Percentiles rank a stretch among this genome's conserved stretches.
Conservation (phyloP, 2,888 invertebrate genomes). For the Agriopis marginaria region DNA sequence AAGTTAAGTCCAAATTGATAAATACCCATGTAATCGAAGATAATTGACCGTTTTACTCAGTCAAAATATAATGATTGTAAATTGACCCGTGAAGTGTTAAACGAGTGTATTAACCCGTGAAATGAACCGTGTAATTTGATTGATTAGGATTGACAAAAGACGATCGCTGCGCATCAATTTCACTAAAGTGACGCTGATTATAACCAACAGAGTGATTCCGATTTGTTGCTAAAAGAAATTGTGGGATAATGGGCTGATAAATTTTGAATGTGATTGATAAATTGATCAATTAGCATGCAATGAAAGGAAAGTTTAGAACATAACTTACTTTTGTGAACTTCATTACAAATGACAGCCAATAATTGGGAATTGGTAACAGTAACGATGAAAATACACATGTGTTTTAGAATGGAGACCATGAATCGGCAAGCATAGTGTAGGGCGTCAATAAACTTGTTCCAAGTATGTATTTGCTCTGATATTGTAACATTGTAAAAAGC, state of each 20-base stretch:
- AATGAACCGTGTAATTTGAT: conserved; percentile 39
- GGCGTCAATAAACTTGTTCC: too few species aligned
- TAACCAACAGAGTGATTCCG: neutral
- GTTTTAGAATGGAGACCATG: too few species aligned
- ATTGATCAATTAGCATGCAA: conserved; percentile 4
- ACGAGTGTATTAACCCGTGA: conserved; percentile 29
- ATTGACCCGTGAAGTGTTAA: conserved; percentile 24
- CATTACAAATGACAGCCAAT: too few species aligned
- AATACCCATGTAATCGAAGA: conserved; percentile 29
- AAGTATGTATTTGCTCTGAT: too few species aligned
- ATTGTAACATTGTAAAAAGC: too few species aligned
- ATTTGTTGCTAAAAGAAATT: conserved; percentile 4
- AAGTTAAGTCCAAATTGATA: conserved; percentile 38
- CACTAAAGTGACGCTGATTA: conserved; percentile 18
- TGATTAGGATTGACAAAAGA: conserved; percentile 39
- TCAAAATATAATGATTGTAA: conserved; percentile 20
- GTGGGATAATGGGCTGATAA: conserved; percentile 3
- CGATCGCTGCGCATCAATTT: conserved; percentile 31
- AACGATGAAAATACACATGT: too few species aligned
- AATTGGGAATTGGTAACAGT: too few species aligned
- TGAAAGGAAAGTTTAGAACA: neutral
- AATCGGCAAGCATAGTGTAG: too few species aligned
- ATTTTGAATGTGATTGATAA: conserved; percentile 10
- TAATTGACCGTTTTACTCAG: conserved; percentile 31
- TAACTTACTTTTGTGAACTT: too few species aligned